phyloP scores from a whole-genome alignment of 1,140 invertebrate genomes.

The Nymphalis io region DNA sequence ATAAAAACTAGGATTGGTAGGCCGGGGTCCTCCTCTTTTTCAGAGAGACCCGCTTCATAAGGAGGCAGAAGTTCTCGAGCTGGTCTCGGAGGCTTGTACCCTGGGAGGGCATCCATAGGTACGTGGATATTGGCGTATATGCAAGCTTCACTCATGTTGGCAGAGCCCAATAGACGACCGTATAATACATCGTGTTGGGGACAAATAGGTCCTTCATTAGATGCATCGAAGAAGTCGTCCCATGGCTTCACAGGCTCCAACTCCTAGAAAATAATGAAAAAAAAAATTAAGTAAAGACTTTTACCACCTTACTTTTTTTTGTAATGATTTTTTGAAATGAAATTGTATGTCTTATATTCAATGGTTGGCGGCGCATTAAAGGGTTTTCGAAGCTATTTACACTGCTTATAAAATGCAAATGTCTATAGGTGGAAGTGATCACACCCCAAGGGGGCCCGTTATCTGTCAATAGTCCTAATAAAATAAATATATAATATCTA shows the following conservation, averaged over 20 bases:
- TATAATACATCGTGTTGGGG: conserved; percentile 73
- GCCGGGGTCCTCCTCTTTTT: conserved; percentile 20
- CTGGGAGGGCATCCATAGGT: conserved; percentile 48
- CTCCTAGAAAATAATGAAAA: conserved; percentile 71
- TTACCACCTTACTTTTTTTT: too few relatives aligned
- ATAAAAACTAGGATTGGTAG: conserved; percentile 86
- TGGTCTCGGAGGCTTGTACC: conserved; percentile 2
- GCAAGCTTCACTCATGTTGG: conserved; percentile 58
- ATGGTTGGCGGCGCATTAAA: too few relatives aligned
- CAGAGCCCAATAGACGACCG: conserved; percentile 42
- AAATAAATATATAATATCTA: too few relatives aligned
- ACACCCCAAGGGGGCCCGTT: too few relatives aligned
- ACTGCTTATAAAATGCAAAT: too few relatives aligned
- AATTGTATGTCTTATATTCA: too few relatives aligned
- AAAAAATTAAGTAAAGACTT: too few relatives aligned
- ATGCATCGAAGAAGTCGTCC: conserved; percentile 80
- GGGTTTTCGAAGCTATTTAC: too few relatives aligned
- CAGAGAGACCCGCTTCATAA: conserved; percentile 14
- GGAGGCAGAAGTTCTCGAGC: conserved; percentile 30
- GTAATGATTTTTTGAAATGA: too few relatives aligned
- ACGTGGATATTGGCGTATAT: conserved; percentile 66
- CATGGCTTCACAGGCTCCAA: conserved; percentile 81
- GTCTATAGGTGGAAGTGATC: too few relatives aligned
- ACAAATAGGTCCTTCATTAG: conserved; percentile 78
- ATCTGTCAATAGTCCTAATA: too few relatives aligned